These are phyloP conservation scores for Syngnathus floridae DNA, from an alignment of 2,113 vertebrate species.

Conservation along the genomic window DNA sequence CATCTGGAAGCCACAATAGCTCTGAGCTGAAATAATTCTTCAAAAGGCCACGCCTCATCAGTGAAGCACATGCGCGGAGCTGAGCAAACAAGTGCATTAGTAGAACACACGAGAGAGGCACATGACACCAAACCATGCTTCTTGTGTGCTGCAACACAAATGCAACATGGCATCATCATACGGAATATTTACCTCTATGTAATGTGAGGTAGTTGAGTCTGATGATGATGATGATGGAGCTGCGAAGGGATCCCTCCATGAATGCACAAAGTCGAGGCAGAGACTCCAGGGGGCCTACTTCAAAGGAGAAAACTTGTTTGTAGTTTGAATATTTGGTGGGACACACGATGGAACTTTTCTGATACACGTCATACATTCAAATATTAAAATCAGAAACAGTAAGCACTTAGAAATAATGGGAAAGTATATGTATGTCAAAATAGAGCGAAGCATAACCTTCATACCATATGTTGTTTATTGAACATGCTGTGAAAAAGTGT, in stretches of 20 bases:
- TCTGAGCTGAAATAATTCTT: slow-evolving; percentile 23
- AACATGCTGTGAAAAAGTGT: not conserved
- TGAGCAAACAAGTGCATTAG: slow-evolving; percentile 32
- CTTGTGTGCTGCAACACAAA: not conserved
- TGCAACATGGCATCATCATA: not conserved
- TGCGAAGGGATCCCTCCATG: not conserved
- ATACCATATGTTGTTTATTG: not conserved
- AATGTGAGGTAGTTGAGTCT: not conserved
- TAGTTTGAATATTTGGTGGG: not conserved
- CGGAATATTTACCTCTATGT: not conserved
- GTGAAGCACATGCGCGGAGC: slow-evolving; percentile 4
- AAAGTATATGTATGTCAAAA: not conserved
- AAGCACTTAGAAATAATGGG: not conserved
- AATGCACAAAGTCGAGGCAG: not conserved
- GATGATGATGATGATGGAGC: not conserved
- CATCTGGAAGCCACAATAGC: slow-evolving; percentile 12
- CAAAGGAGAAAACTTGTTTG: not conserved
- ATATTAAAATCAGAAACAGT: not conserved
- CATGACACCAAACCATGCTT: not conserved
- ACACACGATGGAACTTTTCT: not conserved
- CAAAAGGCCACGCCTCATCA: slow-evolving; percentile 40
- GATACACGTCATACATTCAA: not conserved
- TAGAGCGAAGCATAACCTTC: not conserved
- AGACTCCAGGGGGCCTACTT: not conserved
- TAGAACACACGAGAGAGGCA: not conserved